These are phyloP conservation scores for Catocala nupta DNA, from an alignment of 2,888 invertebrate species.

Conservation along the genomic window DNA sequence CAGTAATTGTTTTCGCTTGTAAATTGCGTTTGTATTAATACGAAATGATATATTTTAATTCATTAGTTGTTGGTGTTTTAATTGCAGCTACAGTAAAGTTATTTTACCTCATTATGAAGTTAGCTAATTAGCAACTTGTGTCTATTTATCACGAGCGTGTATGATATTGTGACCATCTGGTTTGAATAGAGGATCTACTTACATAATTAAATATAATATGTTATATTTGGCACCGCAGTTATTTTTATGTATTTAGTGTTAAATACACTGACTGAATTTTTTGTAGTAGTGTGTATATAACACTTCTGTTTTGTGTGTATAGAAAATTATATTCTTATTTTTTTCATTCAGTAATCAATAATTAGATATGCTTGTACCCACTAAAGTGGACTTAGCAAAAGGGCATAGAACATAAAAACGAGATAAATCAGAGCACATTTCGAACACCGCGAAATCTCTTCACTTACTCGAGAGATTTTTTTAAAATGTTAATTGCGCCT, in stretches of 20 bases:
- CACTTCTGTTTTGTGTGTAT: no score
- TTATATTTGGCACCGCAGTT: no score
- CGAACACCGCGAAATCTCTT: conserved; percentile 57
- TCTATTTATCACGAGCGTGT: conserved; percentile 1
- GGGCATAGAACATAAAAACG: conserved; percentile 54
- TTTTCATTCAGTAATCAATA: conserved; percentile 22
- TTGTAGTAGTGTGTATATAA: conserved; percentile 12
- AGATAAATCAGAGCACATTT: conserved; percentile 64
- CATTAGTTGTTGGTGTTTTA: conserved; percentile 49
- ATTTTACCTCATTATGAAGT: conserved; percentile 57
- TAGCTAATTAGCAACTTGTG: conserved; percentile 59
- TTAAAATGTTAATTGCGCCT: conserved; percentile 40
- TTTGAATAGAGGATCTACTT: conserved; percentile 17
- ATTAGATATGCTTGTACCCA: conserved; percentile 27
- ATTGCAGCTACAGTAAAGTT: conserved; percentile 43
- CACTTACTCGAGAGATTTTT: conserved; percentile 47
- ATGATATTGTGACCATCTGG: conserved; percentile 16
- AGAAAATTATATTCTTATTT: no score
- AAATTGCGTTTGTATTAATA: conserved; percentile 56
- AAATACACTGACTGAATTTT: neutral
- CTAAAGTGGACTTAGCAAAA: conserved; percentile 45
- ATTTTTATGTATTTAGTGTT: no score
- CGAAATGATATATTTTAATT: conserved; percentile 49
- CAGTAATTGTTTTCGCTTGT: conserved; percentile 70
- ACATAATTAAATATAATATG: no score